Conservation (phyloP, 2,888 invertebrate genomes). For the Eumerus sabulonum region DNA sequence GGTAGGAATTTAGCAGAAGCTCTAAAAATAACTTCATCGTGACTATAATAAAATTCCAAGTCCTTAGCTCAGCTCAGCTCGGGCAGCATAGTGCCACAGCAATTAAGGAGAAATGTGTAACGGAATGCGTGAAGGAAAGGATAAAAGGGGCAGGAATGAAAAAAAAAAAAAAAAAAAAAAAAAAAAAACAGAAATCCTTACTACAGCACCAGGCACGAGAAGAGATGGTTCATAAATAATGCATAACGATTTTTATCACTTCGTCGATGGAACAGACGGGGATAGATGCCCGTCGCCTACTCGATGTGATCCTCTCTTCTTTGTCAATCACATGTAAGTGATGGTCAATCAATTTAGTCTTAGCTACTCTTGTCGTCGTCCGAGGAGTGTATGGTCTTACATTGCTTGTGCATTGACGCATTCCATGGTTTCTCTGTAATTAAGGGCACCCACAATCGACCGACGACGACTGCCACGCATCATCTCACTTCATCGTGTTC, state of each 20-base stretch:
- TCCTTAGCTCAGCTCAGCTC: too few species aligned
- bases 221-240: constrained; percentile 50
- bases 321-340: constrained; percentile 36
- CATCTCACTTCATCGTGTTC: constrained; percentile 18
- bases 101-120: constrained; percentile 64
- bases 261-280: not conserved
- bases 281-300: not conserved
- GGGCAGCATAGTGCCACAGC: constrained; percentile 63
- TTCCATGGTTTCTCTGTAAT: constrained; percentile 25
- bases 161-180: constrained; percentile 41
- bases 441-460: constrained; percentile 33
- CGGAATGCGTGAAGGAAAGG: constrained; percentile 45
- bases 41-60: constrained; percentile 48
- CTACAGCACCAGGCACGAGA: constrained; percentile 8
- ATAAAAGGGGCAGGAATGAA: constrained; percentile 31
- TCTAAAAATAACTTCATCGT: constrained; percentile 57
- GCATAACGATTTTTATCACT: constrained; percentile 46
- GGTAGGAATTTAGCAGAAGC: constrained; percentile 38
- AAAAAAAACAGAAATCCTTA: constrained; percentile 10
- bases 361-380: constrained; percentile 10
- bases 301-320: constrained; percentile 29
- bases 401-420: constrained; percentile 38
- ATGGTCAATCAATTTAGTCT: constrained; percentile 24
- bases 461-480: constrained; percentile 41
- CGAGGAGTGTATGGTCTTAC: constrained; percentile 41